Conservation (phyloP, 2,113 vertebrate genomes). For the Boleophthalmus pectinirostris region DNA sequence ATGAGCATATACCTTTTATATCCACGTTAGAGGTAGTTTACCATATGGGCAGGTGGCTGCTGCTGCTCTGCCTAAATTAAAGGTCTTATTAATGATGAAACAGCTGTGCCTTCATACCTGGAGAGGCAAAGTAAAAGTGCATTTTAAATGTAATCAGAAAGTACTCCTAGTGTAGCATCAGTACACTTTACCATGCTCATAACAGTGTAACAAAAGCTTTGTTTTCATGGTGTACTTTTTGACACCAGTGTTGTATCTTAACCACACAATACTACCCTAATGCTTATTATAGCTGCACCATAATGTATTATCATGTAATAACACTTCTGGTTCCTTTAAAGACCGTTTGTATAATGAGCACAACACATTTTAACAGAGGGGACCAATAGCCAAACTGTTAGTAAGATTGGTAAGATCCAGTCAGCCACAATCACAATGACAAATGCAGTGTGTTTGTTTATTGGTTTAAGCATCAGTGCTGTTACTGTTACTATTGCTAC, state of each 20-base stretch:
- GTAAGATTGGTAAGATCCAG: conserved; percentile 29
- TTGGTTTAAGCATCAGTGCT: conserved; percentile 52
- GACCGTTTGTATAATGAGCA: conserved; percentile 56
- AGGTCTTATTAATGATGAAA: conserved; percentile 46
- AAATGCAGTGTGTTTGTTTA: conserved; percentile 41
- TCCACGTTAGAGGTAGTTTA: conserved; percentile 58
- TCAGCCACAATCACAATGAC: conserved; percentile 34
- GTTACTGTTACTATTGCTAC: conserved; percentile 50
- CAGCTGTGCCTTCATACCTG: conserved; percentile 61
- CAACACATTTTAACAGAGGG: conserved; percentile 46
- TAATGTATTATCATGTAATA: conserved; percentile 18
- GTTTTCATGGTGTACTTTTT: conserved; percentile 41
- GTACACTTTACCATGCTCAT: conserved; percentile 61
- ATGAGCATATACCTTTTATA: conserved; percentile 67
- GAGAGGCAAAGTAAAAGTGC: conserved; percentile 53
- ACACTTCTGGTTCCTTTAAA: conserved; percentile 14
- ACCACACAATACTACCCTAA: conserved; percentile 21
- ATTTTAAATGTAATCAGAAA: conserved; percentile 41
- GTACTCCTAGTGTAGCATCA: conserved; percentile 63
- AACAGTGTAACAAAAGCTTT: conserved; percentile 62
- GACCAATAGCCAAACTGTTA: conserved; percentile 39
- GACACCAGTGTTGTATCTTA: conserved; percentile 29
- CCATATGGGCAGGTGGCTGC: conserved; percentile 38
- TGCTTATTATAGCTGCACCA: conserved; percentile 24
- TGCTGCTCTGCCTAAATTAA: conserved; percentile 51